Evolutionary conservation across 2,888 invertebrate genomes (phyloP).

Genomic region (Sepiola atlantica): DNA sequence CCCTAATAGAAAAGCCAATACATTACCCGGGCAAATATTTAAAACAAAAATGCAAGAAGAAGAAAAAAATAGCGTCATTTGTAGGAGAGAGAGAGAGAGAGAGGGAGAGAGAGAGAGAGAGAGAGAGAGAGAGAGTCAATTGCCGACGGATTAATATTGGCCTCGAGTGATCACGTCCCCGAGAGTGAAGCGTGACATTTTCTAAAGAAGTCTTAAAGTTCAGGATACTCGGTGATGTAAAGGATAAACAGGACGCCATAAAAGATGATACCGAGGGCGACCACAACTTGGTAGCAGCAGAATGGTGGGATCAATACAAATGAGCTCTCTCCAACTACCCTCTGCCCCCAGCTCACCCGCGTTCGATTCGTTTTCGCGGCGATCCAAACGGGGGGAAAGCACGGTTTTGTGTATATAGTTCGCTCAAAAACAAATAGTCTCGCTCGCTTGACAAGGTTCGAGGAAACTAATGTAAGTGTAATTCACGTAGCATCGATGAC

Average conservation of each 20-base stretch:
- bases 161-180: not conserved
- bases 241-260: not conserved
- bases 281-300: not conserved
- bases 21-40: not conserved
- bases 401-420: not conserved
- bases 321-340: not conserved
- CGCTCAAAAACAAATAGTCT: not conserved
- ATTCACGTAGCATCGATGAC: not conserved
- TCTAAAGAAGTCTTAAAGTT: not conserved
- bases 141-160: not conserved
- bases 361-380: not conserved
- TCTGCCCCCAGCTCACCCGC: too few relatives aligned
- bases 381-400: not conserved
- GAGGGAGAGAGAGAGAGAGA: not conserved
- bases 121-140: not conserved
- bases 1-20: not conserved
- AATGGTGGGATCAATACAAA: not conserved
- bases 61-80: not conserved
- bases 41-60: too few relatives aligned
- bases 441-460: not conserved
- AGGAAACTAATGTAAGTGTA: not conserved
- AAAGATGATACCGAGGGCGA: not conserved
- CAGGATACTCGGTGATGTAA: not conserved
- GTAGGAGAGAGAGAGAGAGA: not conserved
- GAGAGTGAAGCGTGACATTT: not conserved